phyloP scores from a whole-genome alignment of 2,113 vertebrate species.

The Pantherophis guttatus region DNA sequence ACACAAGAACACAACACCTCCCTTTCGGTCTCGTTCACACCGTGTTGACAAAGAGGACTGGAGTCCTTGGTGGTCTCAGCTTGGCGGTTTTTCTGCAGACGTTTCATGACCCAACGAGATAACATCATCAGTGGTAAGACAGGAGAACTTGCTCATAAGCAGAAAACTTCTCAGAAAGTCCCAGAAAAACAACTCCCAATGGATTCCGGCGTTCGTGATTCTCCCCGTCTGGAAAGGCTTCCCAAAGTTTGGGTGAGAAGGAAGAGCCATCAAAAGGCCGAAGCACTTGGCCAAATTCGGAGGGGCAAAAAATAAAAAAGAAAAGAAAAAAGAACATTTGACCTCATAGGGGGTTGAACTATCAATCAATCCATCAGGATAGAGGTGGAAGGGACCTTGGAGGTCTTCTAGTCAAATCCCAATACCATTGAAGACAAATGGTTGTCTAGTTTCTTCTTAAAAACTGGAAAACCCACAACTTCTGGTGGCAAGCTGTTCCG shows the following conservation, averaged over 20 bases:
- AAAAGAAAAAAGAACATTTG: too few relatives aligned
- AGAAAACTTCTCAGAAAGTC: neutral
- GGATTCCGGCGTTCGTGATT: neutral
- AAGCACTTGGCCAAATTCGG: neutral
- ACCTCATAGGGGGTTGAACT: neutral
- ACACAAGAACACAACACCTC: too few relatives aligned
- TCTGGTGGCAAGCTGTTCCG: too few relatives aligned
- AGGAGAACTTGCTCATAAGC: neutral
- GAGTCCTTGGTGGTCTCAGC: too few relatives aligned
- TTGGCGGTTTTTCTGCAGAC: too few relatives aligned
- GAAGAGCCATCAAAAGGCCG: neutral
- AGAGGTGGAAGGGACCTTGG: neutral
- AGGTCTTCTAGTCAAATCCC: neutral
- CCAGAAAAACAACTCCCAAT: neutral
- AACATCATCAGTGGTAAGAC: neutral
- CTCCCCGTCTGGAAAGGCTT: neutral
- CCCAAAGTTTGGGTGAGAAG: neutral
- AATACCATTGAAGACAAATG: fast-evolving
- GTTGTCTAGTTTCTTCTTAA: neutral
- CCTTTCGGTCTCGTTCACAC: neutral
- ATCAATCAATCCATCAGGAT: neutral
- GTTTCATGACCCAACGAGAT: too few relatives aligned
- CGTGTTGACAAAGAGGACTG: neutral
- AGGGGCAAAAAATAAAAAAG: fast-evolving
- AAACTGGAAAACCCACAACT: neutral